These are phyloP conservation scores for Bubo scandiacus DNA, from an alignment of 2,113 vertebrate species.

Conservation along the genomic window DNA sequence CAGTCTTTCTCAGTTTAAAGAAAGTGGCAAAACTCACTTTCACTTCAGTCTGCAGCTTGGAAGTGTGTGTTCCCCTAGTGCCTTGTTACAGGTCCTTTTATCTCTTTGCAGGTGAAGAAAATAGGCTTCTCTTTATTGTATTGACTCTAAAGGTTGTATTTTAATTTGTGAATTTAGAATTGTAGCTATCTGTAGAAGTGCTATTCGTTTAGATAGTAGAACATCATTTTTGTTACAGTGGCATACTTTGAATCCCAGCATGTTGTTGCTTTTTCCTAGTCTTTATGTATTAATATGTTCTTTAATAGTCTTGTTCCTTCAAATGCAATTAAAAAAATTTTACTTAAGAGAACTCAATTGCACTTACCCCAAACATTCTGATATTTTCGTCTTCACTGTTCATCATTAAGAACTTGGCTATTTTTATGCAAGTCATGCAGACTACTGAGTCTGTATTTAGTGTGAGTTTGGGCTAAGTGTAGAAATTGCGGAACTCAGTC, in stretches of 20 bases:
- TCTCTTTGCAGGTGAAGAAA: neutral
- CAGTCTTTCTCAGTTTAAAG: neutral
- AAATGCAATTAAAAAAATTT: neutral
- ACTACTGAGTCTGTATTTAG: slow-evolving; percentile 37
- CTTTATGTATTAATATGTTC: neutral
- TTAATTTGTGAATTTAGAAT: neutral
- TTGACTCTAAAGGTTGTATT: neutral
- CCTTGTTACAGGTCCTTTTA: neutral
- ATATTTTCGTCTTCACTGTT: too few relatives aligned
- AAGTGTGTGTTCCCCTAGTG: neutral
- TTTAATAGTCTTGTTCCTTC: slow-evolving; percentile 3
- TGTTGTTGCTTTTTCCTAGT: neutral
- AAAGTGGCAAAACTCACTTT: neutral
- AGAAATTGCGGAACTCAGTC: neutral
- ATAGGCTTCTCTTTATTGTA: neutral
- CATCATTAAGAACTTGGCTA: neutral
- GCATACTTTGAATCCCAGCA: neutral
- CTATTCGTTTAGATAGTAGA: neutral
- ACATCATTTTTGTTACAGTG: neutral
- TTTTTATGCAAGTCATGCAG: slow-evolving; percentile 5
- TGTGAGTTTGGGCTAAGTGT: slow-evolving; percentile 7
- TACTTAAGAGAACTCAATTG: slow-evolving; percentile 3
- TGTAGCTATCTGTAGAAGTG: neutral
- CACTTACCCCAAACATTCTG: neutral
- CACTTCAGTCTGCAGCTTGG: neutral